Evolutionary conservation across 2,113 vertebrate genomes (phyloP).

Genomic region (Psilopsiagon aurifrons): DNA sequence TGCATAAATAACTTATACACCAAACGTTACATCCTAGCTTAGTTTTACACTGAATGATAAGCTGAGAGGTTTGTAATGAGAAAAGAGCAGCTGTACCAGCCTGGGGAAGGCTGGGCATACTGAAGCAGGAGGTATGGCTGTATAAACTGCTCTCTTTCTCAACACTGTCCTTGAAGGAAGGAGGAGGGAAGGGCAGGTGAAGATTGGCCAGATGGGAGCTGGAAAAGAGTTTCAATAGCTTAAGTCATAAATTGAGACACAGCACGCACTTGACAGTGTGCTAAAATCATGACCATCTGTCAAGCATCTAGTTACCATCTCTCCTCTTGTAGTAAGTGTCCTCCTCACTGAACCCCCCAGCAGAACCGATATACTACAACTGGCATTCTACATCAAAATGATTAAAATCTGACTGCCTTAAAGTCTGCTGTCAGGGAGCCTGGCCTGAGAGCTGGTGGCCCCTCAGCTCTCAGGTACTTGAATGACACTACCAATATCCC

Average conservation of each 20-base stretch:
- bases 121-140: not conserved
- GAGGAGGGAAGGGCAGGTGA: not conserved
- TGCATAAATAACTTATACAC: not conserved
- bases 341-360: not conserved
- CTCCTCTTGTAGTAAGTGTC: not conserved
- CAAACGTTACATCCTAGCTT: not conserved
- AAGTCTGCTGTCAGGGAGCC: not conserved
- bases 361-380: not conserved
- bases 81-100: not conserved
- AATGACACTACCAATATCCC: not conserved
- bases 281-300: not conserved
- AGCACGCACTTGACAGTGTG: not conserved
- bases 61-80: not conserved
- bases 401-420: not conserved
- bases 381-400: not conserved
- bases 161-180: not conserved
- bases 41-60: not conserved
- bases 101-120: not conserved
- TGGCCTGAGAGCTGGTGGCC: not conserved
- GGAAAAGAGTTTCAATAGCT: not conserved
- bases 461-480: not conserved
- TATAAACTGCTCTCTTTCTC: not conserved
- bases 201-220: not conserved
- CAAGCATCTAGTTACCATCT: not conserved
- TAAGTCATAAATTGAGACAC: not conserved